Evolutionary conservation across 2,113 vertebrate species (phyloP).

Genomic region (Narcine bancroftii): DNA sequence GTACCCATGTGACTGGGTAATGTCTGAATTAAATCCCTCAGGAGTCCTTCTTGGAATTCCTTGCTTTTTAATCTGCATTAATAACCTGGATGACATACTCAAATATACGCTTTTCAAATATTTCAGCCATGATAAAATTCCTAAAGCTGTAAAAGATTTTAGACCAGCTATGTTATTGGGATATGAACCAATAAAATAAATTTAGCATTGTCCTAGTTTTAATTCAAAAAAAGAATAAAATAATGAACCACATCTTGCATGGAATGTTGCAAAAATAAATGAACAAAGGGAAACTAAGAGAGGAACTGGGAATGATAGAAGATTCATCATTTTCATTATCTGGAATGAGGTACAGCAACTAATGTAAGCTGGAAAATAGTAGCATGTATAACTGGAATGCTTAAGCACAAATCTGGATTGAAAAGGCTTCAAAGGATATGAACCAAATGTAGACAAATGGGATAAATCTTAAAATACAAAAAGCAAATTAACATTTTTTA

Average conservation of each 20-base stretch:
- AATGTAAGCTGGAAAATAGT: not conserved
- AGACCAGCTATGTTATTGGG: not conserved
- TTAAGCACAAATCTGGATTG: not conserved
- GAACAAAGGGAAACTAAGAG: not conserved
- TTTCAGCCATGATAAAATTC: not conserved
- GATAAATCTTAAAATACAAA: no score
- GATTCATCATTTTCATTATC: not conserved
- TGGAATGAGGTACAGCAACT: not conserved
- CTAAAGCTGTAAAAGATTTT: not conserved
- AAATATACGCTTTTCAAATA: not conserved
- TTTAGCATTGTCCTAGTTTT: not conserved
- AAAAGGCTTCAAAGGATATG: no score
- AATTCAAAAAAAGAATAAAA: no score
- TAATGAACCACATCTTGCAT: not conserved
- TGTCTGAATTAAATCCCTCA: not conserved
- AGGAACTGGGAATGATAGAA: not conserved
- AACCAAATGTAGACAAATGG: no score
- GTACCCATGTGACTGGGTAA: not conserved
- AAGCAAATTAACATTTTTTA: not conserved
- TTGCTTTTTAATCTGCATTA: not conserved
- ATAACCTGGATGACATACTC: not conserved
- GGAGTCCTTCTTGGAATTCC: not conserved
- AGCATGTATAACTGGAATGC: not conserved
- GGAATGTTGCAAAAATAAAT: not conserved
- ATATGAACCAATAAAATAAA: not conserved